These are phyloP conservation scores for Acholoe squamosa DNA, from an alignment of 2,888 invertebrate species.

Conservation along the genomic window DNA sequence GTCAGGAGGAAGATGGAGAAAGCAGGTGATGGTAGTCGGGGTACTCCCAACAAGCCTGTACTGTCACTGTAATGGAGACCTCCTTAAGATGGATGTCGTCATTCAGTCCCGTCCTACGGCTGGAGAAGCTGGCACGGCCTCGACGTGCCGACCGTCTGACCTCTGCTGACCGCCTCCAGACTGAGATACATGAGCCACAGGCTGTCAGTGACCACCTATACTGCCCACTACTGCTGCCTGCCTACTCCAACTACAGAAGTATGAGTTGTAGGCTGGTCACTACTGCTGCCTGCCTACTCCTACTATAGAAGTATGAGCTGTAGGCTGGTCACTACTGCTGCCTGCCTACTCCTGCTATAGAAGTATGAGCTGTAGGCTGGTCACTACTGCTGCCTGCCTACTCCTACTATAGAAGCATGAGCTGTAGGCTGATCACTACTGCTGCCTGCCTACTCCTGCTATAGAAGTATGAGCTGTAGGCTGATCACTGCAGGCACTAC, in stretches of 20 bases:
- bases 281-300: neutral
- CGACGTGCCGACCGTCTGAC: neutral
- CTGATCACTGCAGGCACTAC: too few species aligned
- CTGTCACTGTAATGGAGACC: conserved; percentile 29
- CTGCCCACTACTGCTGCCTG: neutral
- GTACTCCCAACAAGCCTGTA: neutral
- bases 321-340: neutral
- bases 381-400: neutral
- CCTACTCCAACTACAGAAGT: neutral
- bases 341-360: neutral
- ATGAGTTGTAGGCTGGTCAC: neutral
- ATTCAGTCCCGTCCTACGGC: conserved; percentile 2
- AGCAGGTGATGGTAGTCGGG: neutral
- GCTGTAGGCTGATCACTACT: neutral
- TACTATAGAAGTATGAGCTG: neutral
- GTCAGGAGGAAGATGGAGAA: neutral
- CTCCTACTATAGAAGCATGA: neutral
- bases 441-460: neutral
- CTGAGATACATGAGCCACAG: neutral
- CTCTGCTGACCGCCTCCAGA: neutral
- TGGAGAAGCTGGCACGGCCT: neutral
- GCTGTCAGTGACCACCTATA: neutral
- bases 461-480: neutral
- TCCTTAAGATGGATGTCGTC: conserved; percentile 37
- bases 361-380: neutral